These are phyloP conservation scores for Puma concolor DNA, from an alignment of 2,113 vertebrate genomes.

Conservation along the genomic window DNA sequence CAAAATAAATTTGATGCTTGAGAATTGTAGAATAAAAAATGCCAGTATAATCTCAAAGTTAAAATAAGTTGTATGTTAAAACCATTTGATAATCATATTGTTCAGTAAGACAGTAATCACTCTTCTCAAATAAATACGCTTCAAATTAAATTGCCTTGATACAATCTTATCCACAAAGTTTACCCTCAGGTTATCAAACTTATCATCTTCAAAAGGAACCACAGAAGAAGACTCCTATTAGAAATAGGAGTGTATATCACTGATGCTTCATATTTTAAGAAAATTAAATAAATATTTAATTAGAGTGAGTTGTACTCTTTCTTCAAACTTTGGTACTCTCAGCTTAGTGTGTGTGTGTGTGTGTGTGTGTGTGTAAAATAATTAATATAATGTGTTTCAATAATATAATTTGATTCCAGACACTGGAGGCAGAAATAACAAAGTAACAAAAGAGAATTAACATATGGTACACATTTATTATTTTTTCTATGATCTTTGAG, in stretches of 20 bases:
- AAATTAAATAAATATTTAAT: conserved; percentile 15
- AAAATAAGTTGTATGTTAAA: conserved; percentile 27
- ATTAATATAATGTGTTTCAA: background rate
- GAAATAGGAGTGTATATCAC: background rate
- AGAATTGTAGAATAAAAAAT: conserved; percentile 12
- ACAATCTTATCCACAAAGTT: background rate
- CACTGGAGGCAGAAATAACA: background rate
- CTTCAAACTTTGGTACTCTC: background rate
- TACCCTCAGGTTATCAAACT: background rate
- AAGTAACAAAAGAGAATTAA: background rate
- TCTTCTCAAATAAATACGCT: background rate
- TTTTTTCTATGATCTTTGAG: background rate
- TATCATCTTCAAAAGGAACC: background rate
- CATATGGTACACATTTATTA: background rate
- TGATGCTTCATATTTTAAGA: background rate
- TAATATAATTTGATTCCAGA: background rate
- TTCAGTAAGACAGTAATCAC: background rate
- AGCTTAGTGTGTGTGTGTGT: background rate
- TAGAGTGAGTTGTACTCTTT: background rate
- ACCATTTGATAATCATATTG: background rate
- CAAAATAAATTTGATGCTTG: background rate
- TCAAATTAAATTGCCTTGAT: background rate
- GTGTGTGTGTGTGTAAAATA: background rate
- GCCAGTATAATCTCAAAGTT: background rate
- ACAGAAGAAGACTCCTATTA: background rate